Evolutionary conservation across 2,888 invertebrate species (phyloP), one percentile per base, ranked within the genome.

Genomic region (Agonopterix subpropinquella): DNA sequence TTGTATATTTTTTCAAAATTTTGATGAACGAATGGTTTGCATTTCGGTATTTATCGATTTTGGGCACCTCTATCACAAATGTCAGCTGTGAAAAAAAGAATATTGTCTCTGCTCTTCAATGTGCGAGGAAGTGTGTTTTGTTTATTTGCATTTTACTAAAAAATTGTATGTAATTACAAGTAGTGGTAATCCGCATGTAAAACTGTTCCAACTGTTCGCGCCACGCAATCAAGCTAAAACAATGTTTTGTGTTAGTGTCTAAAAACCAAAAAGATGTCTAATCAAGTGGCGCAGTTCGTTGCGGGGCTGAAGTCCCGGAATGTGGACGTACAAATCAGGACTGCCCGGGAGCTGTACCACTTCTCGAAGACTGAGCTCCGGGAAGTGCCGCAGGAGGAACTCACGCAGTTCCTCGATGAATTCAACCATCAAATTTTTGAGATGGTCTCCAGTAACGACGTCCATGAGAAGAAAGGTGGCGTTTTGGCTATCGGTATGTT

Each of bases 401-500:
- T 97, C 57, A 94, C 95, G 18, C 90, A 92, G 53, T 98, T 98
- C 75, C 93, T 98, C 79, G 98, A 98, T 74, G 96, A 96, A 60
- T 97, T 98, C 73, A 98, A 98, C 76, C 96, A 96, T 70, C 96
- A 97, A 70, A 98, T 98, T 58, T 96, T 96, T 76, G 96, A 97
- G 77, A 97, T 98, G 98, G 96, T 98, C 2, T 96, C 96, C 10
- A 96, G 96, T 62, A 92, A 94, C 44, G 98, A 98, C 76, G 93
- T 95, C 37, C 95, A 96, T 80, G 98, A 98, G 76, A 96, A 96
- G 71, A 98, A 98, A 83, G 98, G 98, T 52, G 98, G 97, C 48
- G 97, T 98, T 56, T 82, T 98, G 49, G 98, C 98, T 7, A 98
- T 98, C 67, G 93, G 95, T 95, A 79, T 43, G 9, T 39, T 95